These are phyloP conservation scores for Thamnaconus septentrionalis DNA, from an alignment of 2,113 vertebrate species.

Conservation along the genomic window DNA sequence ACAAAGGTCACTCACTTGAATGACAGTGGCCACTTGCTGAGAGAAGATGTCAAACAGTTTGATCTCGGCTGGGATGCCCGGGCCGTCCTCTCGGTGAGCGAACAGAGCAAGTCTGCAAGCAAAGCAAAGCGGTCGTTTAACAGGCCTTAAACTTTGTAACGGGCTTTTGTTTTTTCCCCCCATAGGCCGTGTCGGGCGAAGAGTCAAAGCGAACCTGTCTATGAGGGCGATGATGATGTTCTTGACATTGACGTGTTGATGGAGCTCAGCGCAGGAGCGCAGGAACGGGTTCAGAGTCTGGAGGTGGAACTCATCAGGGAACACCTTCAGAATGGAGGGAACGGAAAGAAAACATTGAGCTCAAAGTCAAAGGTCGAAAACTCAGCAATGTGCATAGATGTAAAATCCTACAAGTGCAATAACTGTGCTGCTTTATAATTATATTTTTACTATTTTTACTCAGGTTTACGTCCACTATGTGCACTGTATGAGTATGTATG, in stretches of 20 bases:
- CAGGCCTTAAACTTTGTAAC: no score
- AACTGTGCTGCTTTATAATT: no score
- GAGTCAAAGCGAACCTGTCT: conserved; percentile 80
- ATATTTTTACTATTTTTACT: no score
- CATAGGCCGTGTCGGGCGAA: no score
- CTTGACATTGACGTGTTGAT: conserved; percentile 98
- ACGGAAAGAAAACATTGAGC: not conserved
- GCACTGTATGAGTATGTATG: no score
- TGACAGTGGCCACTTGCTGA: conserved; percentile 97
- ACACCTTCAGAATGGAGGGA: conserved; percentile 78
- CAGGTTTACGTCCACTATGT: no score
- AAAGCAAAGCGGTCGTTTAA: not conserved
- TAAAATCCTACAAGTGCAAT: no score
- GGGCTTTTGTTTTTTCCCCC: no score
- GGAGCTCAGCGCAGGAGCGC: conserved; percentile 94
- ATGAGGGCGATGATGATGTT: conserved; percentile 99
- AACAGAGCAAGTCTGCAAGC: conserved; percentile 88
- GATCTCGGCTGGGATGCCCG: conserved; percentile 96
- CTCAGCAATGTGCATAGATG: no score
- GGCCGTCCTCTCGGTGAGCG: conserved; percentile 97
- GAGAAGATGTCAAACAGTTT: conserved; percentile 99
- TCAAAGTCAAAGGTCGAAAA: not conserved
- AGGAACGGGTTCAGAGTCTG: conserved; percentile 98
- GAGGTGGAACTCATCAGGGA: conserved; percentile 98
- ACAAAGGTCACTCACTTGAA: conserved; percentile 79